Percentiles rank a stretch among this genome's conserved stretches.
phyloP scores from a whole-genome alignment of 92 coral and sea anemone species.

The Montipora capitata region DNA sequence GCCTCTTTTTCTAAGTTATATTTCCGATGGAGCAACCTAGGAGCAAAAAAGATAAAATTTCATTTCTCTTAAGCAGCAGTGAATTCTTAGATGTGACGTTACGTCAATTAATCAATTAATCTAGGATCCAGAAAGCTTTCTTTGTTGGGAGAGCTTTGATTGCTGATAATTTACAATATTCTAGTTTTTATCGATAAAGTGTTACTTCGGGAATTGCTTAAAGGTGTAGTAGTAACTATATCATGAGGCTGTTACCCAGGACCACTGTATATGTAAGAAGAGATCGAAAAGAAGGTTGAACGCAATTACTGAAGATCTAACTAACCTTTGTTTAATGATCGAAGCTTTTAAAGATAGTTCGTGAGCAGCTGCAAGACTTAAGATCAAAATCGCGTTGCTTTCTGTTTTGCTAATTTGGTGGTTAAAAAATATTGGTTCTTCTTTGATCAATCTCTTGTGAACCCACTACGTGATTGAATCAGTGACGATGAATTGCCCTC shows the following conservation, averaged over 20 bases:
- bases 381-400: background rate
- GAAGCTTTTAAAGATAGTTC: constrained; percentile 4
- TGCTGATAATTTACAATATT: background rate
- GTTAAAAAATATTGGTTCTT: background rate
- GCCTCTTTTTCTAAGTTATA: background rate
- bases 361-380: background rate
- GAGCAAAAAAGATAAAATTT: background rate
- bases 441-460: background rate
- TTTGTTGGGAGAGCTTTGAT: too few species aligned
- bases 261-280: background rate
- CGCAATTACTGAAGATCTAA: background rate
- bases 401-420: background rate
- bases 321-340: constrained; percentile 13
- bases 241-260: background rate
- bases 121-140: too few species aligned
- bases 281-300: background rate
- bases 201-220: background rate
- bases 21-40: background rate
- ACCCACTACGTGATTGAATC: background rate
- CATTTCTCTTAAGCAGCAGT: background rate
- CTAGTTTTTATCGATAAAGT: background rate
- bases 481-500: background rate
- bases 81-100: too few species aligned
- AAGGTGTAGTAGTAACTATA: background rate
- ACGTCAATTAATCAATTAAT: too few species aligned